A percentile compares a stretch with the other conserved stretches of the same genome.
Conservation (phyloP, 2,113 vertebrate genomes). For the Coturnix japonica region DNA sequence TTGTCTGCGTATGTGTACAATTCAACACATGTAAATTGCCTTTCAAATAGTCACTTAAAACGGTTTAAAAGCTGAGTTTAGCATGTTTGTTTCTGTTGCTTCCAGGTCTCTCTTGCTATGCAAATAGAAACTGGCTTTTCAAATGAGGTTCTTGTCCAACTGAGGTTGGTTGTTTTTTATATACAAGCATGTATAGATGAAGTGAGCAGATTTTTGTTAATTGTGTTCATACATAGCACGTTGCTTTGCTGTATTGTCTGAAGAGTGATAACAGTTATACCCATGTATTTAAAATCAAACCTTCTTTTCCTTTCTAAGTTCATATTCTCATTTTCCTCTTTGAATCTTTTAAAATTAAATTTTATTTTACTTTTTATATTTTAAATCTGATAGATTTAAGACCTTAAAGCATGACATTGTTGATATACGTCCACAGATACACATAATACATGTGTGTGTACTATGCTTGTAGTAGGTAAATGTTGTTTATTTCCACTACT, state of each 20-base stretch:
- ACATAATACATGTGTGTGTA: accelerated
- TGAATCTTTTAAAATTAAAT: not conserved
- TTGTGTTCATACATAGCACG: not conserved
- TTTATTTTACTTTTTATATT: not conserved
- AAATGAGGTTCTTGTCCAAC: not conserved
- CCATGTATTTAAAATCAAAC: not conserved
- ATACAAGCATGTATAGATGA: not conserved
- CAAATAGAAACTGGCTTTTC: not conserved
- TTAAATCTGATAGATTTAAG: not conserved
- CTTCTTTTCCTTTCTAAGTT: not conserved
- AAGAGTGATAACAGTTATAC: not conserved
- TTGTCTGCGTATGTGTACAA: not conserved
- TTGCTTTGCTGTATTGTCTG: not conserved
- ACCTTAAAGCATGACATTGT: not conserved
- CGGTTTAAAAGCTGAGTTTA: not conserved
- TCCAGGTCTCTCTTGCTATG: not conserved
- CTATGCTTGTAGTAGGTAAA: not conserved
- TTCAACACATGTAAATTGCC: not conserved
- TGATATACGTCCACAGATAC: not conserved
- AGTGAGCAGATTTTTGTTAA: not conserved
- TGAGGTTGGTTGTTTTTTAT: not conserved
- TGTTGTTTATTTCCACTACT: not conserved
- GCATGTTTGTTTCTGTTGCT: not conserved
- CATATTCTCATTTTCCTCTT: accelerated
- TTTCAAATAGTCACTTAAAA: not conserved